These are phyloP conservation scores for Acrobasis consociella DNA, from an alignment of 2,888 invertebrate species.

Conservation along the genomic window DNA sequence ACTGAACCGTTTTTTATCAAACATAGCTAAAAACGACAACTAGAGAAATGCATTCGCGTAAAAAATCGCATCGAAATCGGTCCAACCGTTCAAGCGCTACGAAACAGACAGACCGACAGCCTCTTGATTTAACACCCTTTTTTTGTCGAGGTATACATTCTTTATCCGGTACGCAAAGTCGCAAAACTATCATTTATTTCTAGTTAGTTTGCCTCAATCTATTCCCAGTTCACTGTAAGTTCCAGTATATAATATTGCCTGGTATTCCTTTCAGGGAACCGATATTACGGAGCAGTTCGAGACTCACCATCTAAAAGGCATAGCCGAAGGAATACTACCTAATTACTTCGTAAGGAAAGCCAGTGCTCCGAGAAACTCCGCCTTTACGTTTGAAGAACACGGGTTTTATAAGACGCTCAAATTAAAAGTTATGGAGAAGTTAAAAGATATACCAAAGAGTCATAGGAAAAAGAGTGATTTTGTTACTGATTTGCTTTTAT, in stretches of 20 bases:
- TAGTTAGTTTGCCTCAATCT: too few relatives aligned
- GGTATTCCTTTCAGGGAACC: constrained; percentile 75
- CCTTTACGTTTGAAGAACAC: constrained; percentile 88
- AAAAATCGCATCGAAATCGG: too few relatives aligned
- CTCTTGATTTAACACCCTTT: too few relatives aligned
- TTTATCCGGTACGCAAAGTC: too few relatives aligned
- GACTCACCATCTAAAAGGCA: constrained; percentile 81
- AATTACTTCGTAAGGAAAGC: constrained; percentile 87
- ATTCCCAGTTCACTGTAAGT: constrained; percentile 6
- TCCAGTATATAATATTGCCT: neutral
- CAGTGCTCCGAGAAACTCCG: constrained; percentile 84
- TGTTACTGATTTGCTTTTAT: constrained; percentile 54
- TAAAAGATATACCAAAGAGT: constrained; percentile 77
- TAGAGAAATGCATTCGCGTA: too few relatives aligned
- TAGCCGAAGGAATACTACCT: constrained; percentile 84
- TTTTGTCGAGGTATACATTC: too few relatives aligned
- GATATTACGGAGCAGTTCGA: constrained; percentile 86
- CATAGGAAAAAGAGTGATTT: constrained; percentile 59
- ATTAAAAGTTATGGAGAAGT: constrained; percentile 76
- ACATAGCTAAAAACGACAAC: too few relatives aligned
- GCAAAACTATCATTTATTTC: too few relatives aligned
- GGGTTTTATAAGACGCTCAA: constrained; percentile 91
- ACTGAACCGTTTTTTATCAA: too few relatives aligned
- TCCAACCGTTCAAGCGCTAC: too few relatives aligned
- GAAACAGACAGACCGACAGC: too few relatives aligned